phyloP scores from a whole-genome alignment of 35 echinoderm and acorn worm species.

The Stichopus chloronotus region DNA sequence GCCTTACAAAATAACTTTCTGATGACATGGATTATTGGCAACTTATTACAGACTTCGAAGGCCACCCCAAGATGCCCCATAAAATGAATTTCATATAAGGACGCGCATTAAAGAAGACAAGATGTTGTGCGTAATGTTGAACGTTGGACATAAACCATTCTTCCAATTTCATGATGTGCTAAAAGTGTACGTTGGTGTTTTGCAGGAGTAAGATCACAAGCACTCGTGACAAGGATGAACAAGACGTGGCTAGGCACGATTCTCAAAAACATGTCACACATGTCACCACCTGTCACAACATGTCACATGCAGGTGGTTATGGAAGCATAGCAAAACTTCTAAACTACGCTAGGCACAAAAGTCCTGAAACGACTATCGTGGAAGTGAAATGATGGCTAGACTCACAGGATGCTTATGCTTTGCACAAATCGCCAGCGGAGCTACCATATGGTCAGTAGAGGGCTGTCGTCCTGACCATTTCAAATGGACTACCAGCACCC shows the following conservation, averaged over 20 bases:
- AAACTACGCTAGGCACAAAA: not conserved
- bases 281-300: not conserved
- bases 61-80: no score
- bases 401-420: constrained; percentile 67
- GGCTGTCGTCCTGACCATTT: no score
- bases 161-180: not conserved
- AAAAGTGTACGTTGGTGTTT: constrained; percentile 1
- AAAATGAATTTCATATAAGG: no score
- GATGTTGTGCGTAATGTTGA: not conserved
- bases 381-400: constrained; percentile 48
- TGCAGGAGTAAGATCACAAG: not conserved
- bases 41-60: no score
- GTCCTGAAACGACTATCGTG: not conserved
- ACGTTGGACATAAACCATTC: not conserved
- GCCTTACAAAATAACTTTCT: no score
- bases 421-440: not conserved
- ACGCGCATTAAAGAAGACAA: no score
- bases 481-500: no score
- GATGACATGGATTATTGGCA: no score
- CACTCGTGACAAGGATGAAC: not conserved
- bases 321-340: not conserved
- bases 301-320: constrained; percentile 20
- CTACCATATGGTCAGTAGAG: no score
- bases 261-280: not conserved
- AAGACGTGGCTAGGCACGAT: not conserved